Evolutionary conservation across 2,888 invertebrate genomes (phyloP), one percentile per base, ranked within the genome.

Genomic region (Pherbina coryleti): DNA sequence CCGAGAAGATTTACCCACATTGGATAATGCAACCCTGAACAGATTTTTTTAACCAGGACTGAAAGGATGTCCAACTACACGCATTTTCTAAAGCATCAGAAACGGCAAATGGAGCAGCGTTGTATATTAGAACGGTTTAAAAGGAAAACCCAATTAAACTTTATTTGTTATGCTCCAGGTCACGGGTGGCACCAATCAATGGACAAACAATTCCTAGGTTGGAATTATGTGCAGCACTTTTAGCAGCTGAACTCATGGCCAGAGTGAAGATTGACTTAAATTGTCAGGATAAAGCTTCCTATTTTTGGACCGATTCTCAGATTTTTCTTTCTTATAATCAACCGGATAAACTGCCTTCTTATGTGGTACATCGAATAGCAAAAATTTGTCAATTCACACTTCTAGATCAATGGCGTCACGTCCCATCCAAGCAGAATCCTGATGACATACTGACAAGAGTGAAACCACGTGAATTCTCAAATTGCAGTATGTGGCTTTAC

Each of bases 241-340:
- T 78, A 17, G 73, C 74, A 49, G 67, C 78, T n/a, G 76, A 79
- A 49, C 31, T 79, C n/a, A 53, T 75, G 0, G 37, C 49, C 34
- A 66, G 71, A n/a, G 49, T 72, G 22, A n/a, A 71, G 31, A 31
- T 44, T 19, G 60, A 37, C 51, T 1, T 62, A 22, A 8, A 49
- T 4, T 64, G 14, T 64, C n/a, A 44, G 28, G 25, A 44, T n/a
- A 28, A 53, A 22, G 25, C 75, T 14, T 31, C 67, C n/a, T 71
- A 76, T 49, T 78, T 75, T 28, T 80, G 77, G 76, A 73, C 76
- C 64, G 80, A 80, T 51, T 80, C 80, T 44, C 76, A 73, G n/a
- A 66, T 78, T 25, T 34, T 64, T 14, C 64, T 64, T 8, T 64
- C 64, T 31, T 31, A 31, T 4, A 31, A 31, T 31, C 31, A 31